phyloP scores from a whole-genome alignment of 2,113 vertebrate species.

The Hirundichthys speculiger region DNA sequence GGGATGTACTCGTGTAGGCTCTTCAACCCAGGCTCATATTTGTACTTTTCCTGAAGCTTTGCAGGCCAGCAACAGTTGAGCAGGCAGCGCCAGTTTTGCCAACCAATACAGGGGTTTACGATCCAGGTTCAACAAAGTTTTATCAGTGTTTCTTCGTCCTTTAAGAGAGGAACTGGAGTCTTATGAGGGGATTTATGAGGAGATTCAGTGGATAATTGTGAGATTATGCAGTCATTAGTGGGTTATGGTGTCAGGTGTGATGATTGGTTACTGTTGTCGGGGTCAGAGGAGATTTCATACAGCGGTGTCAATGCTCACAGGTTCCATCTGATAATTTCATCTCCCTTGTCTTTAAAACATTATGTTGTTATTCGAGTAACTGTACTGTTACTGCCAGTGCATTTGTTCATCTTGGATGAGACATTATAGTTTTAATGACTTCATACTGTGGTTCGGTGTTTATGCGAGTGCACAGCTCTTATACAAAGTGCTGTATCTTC shows the following conservation, averaged over 20 bases:
- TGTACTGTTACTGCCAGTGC: not conserved
- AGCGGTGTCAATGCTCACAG: no score
- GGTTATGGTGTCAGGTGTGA: constrained; percentile 5
- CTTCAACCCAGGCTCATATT: constrained; percentile 1
- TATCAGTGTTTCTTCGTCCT: constrained; percentile 58
- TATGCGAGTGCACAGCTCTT: constrained; percentile 5
- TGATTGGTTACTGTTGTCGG: constrained; percentile 17
- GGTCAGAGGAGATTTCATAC: not conserved
- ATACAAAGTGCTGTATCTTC: constrained; percentile 2
- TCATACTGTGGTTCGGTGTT: not conserved
- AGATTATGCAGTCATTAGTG: constrained; percentile 29
- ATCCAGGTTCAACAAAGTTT: constrained; percentile 52
- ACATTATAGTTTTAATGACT: not conserved
- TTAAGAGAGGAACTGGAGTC: constrained; percentile 47
- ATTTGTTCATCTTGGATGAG: not conserved
- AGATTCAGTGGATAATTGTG: constrained; percentile 40
- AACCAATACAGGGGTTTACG: constrained; percentile 25
- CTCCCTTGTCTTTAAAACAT: no score
- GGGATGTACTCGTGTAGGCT: constrained; percentile 6
- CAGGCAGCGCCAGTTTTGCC: constrained; percentile 1
- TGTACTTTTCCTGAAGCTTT: not conserved
- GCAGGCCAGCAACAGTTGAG: constrained; percentile 9
- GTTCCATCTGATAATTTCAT: no score
- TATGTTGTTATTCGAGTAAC: no score
- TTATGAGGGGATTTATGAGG: constrained; percentile 13